A percentile compares a stretch with the other conserved stretches of the same genome.
These are phyloP conservation scores for Formica aserva DNA, from an alignment of 2,888 invertebrate species.

Conservation along the genomic window DNA sequence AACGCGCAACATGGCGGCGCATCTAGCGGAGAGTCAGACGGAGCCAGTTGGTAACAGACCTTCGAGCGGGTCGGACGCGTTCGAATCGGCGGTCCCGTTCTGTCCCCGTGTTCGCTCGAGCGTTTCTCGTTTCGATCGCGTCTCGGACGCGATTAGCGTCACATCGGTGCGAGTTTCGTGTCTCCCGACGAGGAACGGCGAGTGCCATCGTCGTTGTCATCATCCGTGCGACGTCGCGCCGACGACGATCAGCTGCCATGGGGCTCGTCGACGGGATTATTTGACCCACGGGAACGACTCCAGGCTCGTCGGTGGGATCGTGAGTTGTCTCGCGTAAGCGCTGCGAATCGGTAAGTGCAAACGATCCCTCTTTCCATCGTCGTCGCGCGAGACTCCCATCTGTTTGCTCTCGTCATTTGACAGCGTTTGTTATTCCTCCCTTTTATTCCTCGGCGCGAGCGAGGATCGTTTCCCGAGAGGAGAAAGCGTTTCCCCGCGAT, in stretches of 20 bases:
- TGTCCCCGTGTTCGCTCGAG: not conserved
- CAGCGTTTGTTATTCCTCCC: slow-evolving; percentile 25
- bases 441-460: slow-evolving; percentile 31
- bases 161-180: slow-evolving; percentile 8
- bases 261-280: slow-evolving; percentile 78
- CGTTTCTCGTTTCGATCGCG: slow-evolving; percentile 19
- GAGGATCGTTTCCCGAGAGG: slow-evolving; percentile 37
- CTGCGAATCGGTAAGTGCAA: slow-evolving; percentile 79
- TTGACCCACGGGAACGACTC: slow-evolving; percentile 83
- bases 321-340: slow-evolving; percentile 76
- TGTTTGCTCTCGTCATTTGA: slow-evolving; percentile 9
- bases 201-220: slow-evolving; percentile 44
- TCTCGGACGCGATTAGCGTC: slow-evolving; percentile 42
- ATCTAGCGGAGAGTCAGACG: slow-evolving; percentile 35
- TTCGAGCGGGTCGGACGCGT: slow-evolving; percentile 75
- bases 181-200: not conserved
- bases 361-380: not conserved
- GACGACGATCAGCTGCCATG: slow-evolving; percentile 74
- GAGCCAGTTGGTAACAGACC: slow-evolving; percentile 85
- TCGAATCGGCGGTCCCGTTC: not conserved
- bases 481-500: slow-evolving; percentile 44
- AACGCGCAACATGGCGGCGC: not conserved
- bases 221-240: slow-evolving; percentile 62
- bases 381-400: slow-evolving; percentile 10
- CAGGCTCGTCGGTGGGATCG: slow-evolving; percentile 82